Conservation (phyloP, 1,140 invertebrate species). For the Euwallacea similis region DNA sequence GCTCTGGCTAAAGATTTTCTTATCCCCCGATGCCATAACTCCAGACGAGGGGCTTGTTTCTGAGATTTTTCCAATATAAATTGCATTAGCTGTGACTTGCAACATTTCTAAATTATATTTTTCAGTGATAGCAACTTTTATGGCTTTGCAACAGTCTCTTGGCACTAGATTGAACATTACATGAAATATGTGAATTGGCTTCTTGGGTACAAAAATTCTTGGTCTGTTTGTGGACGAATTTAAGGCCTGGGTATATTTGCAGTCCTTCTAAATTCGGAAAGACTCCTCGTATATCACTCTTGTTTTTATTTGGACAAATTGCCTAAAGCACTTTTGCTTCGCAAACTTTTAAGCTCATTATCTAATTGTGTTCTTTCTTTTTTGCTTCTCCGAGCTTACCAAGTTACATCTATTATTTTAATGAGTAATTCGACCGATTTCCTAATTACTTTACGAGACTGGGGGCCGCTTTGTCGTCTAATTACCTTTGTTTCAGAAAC, state of each 20-base stretch:
- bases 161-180: conserved; percentile 28
- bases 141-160: conserved; percentile 15
- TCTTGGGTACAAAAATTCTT: not conserved
- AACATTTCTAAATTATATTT: conserved; percentile 32
- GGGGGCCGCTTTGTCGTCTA: conserved; percentile 21
- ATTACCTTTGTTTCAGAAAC: conserved; percentile 27
- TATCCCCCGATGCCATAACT: not conserved
- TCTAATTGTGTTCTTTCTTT: conserved; percentile 26
- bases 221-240: too few species aligned
- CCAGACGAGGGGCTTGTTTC: conserved; percentile 22
- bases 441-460: conserved; percentile 25
- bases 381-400: conserved; percentile 17
- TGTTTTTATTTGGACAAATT: conserved; percentile 26
- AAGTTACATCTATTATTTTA: conserved; percentile 30
- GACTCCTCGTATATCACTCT: conserved; percentile 17
- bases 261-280: conserved; percentile 1
- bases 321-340: conserved; percentile 22
- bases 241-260: not conserved
- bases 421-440: conserved; percentile 32
- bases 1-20: conserved; percentile 18
- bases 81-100: conserved; percentile 33
- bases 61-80: conserved; percentile 33
- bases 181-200: conserved; percentile 30
- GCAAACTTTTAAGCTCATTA: conserved; percentile 34
- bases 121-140: conserved; percentile 29